Evolutionary conservation across 2,113 vertebrate genomes (phyloP).

Genomic region (Sander vitreus): DNA sequence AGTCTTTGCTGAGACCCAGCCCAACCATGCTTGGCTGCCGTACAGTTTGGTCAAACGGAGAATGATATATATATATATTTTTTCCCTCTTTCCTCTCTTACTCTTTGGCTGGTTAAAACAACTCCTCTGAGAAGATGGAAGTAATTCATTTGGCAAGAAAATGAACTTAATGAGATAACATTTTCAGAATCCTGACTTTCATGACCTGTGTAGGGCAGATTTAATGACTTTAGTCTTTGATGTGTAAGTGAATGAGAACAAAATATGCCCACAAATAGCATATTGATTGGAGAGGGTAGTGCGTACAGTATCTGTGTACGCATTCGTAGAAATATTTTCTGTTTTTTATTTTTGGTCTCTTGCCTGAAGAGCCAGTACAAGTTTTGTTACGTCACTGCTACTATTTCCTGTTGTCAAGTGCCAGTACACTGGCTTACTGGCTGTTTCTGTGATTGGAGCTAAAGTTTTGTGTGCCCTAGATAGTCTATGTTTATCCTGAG

Average conservation of each 20-base stretch:
- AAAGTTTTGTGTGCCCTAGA: slow-evolving; percentile 17
- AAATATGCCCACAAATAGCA: background rate
- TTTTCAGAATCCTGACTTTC: background rate
- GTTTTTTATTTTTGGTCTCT: background rate
- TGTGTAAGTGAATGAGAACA: background rate
- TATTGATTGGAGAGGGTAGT: background rate
- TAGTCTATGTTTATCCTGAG: slow-evolving; percentile 13
- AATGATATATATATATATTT: slow-evolving; percentile 5
- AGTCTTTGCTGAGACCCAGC: slow-evolving; percentile 13
- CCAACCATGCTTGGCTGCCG: background rate
- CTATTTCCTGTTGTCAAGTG: background rate
- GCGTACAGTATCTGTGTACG: background rate
- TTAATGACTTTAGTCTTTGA: slow-evolving; percentile 7
- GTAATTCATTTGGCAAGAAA: slow-evolving; percentile 29
- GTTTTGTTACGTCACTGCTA: background rate
- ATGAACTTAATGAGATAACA: slow-evolving; percentile 15
- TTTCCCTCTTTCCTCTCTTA: background rate
- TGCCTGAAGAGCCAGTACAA: background rate
- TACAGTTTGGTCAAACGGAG: slow-evolving; percentile 18
- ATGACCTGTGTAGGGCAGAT: slow-evolving; percentile 5
- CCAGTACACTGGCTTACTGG: background rate
- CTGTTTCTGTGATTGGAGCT: slow-evolving; percentile 3
- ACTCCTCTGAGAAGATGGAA: slow-evolving; percentile 7
- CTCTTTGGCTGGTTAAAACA: background rate
- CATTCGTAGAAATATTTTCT: background rate